Evolutionary conservation across 2,797 vertebrate genomes (phyloP).

Genomic region (Aphelocoma californica): DNA sequence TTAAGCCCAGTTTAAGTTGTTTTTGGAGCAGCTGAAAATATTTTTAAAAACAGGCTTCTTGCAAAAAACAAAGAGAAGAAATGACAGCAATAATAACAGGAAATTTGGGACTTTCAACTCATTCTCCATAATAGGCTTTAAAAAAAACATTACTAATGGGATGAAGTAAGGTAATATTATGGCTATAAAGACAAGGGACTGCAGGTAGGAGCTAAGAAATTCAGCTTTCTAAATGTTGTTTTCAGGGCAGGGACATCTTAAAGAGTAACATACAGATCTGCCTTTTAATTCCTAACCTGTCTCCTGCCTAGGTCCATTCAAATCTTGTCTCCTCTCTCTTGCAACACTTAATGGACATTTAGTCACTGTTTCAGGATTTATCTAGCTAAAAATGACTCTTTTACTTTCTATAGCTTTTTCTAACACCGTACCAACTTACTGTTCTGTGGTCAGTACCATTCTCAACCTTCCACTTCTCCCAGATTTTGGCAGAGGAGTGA

Average conservation of each 20-base stretch:
- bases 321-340: not conserved
- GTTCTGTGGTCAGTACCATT: not conserved
- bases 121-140: not conserved
- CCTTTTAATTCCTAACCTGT: not conserved
- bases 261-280: not conserved
- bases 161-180: not conserved
- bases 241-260: not conserved
- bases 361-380: not conserved
- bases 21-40: conserved; percentile 25
- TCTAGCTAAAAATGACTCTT: not conserved
- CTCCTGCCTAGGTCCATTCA: not conserved
- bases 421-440: not conserved
- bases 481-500: not conserved
- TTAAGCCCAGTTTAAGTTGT: not conserved
- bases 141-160: conserved; percentile 21
- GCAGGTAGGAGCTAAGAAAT: not conserved
- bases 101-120: not conserved
- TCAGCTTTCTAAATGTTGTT: not conserved
- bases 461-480: not conserved
- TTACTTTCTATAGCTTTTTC: not conserved
- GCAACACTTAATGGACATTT: not conserved
- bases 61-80: not conserved
- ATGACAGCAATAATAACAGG: not conserved
- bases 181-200: not conserved
- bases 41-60: not conserved